These are phyloP conservation scores for Aporophyla lueneburgensis DNA, from an alignment of 2,888 invertebrate genomes.

Conservation along the genomic window DNA sequence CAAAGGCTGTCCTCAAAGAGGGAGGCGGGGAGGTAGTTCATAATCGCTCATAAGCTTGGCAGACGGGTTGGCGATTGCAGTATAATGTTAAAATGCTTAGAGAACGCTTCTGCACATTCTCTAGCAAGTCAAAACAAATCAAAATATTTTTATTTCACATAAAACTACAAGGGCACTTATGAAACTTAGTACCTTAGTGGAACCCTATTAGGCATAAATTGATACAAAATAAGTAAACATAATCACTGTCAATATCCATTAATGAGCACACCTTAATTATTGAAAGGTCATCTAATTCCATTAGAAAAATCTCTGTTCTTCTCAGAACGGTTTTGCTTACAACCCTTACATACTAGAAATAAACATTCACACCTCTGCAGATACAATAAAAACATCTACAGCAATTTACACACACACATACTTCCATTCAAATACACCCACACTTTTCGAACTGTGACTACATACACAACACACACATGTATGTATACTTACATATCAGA, in stretches of 20 bases:
- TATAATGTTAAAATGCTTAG: too few species aligned
- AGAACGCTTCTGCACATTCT: too few species aligned
- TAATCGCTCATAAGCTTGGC: too few species aligned
- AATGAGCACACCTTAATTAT: background rate
- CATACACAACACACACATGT: background rate
- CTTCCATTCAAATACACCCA: background rate
- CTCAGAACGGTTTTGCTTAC: background rate
- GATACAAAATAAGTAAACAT: background rate
- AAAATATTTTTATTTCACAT: too few species aligned
- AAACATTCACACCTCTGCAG: constrained; percentile 2
- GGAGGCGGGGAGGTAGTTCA: too few species aligned
- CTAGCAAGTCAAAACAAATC: too few species aligned
- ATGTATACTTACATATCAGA: constrained; percentile 20
- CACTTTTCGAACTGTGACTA: background rate
- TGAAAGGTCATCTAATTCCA: background rate
- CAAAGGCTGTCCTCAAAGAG: too few species aligned
- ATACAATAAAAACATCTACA: constrained; percentile 31
- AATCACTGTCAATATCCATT: background rate
- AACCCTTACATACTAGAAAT: background rate
- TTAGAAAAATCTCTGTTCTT: background rate
- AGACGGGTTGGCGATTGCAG: too few species aligned
- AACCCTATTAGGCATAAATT: background rate
- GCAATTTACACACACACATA: constrained; percentile 1
- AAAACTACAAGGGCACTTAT: too few species aligned
- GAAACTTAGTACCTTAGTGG: background rate